Evolutionary conservation across 1,140 invertebrate species (phyloP).

Genomic region (Aphis craccivora): DNA sequence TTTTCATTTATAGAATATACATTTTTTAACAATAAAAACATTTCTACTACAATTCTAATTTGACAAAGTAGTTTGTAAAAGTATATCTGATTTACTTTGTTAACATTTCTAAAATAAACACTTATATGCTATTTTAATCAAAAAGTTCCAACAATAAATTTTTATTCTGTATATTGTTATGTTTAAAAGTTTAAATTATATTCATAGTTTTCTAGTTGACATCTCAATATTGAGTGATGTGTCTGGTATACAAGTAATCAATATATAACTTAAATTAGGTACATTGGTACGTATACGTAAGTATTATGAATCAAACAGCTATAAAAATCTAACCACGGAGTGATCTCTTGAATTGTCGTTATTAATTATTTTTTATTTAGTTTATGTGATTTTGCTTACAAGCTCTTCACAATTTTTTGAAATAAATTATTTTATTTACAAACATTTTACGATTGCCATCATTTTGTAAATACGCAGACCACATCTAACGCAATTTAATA

Average conservation of each 20-base stretch:
- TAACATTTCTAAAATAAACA: not conserved
- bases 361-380: not conserved
- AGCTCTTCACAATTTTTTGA: not conserved
- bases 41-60: not conserved
- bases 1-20: not conserved
- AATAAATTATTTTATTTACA: not conserved
- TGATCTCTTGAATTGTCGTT: not conserved
- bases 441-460: not conserved
- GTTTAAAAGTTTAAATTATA: not conserved
- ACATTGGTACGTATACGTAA: not conserved
- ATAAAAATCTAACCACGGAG: not conserved
- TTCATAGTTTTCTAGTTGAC: not conserved
- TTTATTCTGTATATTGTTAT: not conserved
- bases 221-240: not conserved
- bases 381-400: not conserved
- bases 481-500: not conserved
- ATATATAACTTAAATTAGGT: not conserved
- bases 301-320: not conserved
- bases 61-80: not conserved
- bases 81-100: not conserved
- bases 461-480: not conserved
- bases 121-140: not conserved
- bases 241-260: not conserved
- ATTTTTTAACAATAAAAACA: slow-evolving; percentile 1
- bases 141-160: not conserved